Base-by-base conservation (phyloP, 2,888 invertebrate species). In the Philhelius pedissequus region DNA sequence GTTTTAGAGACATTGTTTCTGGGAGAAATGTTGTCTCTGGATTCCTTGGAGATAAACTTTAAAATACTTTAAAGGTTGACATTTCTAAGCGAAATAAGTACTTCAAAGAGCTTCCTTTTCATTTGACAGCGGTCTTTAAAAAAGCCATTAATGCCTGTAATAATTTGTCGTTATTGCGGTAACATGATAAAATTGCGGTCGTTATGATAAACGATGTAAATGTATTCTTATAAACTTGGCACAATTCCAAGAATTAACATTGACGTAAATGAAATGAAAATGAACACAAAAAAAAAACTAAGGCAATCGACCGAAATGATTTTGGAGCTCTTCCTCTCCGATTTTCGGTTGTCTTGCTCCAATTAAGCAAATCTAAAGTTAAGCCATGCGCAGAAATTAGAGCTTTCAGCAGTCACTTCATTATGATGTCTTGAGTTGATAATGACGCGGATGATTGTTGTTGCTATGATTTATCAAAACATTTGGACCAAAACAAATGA, bases 221-320 rank as follows among this genome's bases (percentile, higher is more conserved):
- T n/a, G n/a, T n/a, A n/a, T n/a, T n/a, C n/a, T n/a, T 62, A 62
- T 43, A 64, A 48, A 32, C 45, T 32, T 64, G 64, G 64, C 64
- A 64, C 30, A 48, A 9, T 22, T 48, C 48, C 64, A 64, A 32
- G 13, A 35, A 22, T 20, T 32, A 32, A 18, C 64, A 48, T 64
- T 64, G 64, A 64, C 64, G 48, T 64, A 48, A 64, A 22, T 32
- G 64, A 32, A 6, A 64, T 32, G 64, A 32, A n/a, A n/a, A 64
- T 64, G 64, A 64, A 64, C 22, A 64, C 64, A 64, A 64, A 45
- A 64, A 45, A 45, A 64, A 45, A 45, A 45, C 8, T n/a, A 15
- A 45, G 64, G 48, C 64, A 64, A 45, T 38, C 45, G 62, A 62
- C 62, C 62, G 45, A 62, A 62, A 62, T 45, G 15, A n/a, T 25